These are phyloP conservation scores for Oncopodura yosiiana DNA, from an alignment of 1,140 invertebrate species.

Conservation along the genomic window DNA sequence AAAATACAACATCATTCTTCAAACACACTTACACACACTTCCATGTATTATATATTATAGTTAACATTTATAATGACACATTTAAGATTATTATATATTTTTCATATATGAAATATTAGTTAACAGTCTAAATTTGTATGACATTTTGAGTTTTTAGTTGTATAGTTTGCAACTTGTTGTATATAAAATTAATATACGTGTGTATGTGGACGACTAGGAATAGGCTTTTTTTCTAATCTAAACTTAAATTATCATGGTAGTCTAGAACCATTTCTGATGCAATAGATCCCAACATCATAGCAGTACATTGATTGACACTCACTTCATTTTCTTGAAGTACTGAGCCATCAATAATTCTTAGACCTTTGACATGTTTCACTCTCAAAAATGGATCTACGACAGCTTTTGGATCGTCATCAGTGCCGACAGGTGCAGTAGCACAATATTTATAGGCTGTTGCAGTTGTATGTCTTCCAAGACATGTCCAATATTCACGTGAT, in stretches of 20 bases:
- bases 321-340: constrained; percentile 27
- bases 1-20: too few species aligned
- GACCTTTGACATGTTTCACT: constrained; percentile 24
- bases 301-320: constrained; percentile 26
- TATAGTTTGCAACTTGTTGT: too few species aligned
- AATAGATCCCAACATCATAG: constrained; percentile 23
- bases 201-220: too few species aligned
- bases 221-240: constrained; percentile 1
- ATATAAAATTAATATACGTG: too few species aligned
- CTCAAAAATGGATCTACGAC: constrained; percentile 14
- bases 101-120: too few species aligned
- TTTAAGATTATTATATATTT: too few species aligned
- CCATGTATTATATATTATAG: too few species aligned
- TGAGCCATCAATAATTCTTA: constrained; percentile 29
- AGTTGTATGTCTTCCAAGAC: constrained; percentile 37
- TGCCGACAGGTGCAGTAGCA: constrained; percentile 9
- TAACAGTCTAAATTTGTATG: too few species aligned
- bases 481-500: constrained; percentile 73
- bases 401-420: neutral
- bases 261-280: constrained; percentile 24
- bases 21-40: too few species aligned
- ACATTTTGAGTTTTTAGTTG: too few species aligned
- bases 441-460: constrained; percentile 13
- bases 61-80: too few species aligned
- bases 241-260: constrained; percentile 14